Conservation (phyloP, 1,140 invertebrate species). For the Elymnias hypermnestra region DNA sequence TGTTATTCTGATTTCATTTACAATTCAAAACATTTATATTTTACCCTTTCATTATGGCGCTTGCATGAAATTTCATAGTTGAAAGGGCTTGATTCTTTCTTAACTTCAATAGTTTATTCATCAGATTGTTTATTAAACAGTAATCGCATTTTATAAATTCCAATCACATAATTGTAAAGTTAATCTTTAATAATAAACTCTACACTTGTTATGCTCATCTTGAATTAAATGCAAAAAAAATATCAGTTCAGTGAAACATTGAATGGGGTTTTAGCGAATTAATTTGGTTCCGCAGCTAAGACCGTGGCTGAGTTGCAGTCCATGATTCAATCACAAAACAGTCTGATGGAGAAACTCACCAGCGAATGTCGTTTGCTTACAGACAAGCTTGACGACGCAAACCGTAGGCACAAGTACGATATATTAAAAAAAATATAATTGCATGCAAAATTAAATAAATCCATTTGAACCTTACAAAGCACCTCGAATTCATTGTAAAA, state of each 20-base stretch:
- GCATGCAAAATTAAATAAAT: conserved; percentile 38
- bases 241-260: not conserved
- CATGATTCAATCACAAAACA: conserved; percentile 90
- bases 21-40: conserved; percentile 71
- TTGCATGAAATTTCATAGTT: conserved; percentile 57
- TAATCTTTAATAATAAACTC: too few species aligned
- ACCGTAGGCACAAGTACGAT: conserved; percentile 88
- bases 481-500: too few species aligned
- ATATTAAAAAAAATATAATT: conserved; percentile 54
- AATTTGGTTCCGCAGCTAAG: conserved; percentile 81
- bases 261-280: conserved; percentile 14
- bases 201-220: too few species aligned
- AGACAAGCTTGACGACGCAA: conserved; percentile 89
- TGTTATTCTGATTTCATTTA: conserved; percentile 13
- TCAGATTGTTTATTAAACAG: conserved; percentile 76
- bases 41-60: conserved; percentile 64
- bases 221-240: too few species aligned
- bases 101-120: conserved; percentile 80
- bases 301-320: conserved; percentile 89
- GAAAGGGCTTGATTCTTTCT: conserved; percentile 57
- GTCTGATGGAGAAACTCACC: conserved; percentile 91
- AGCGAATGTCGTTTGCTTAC: conserved; percentile 90
- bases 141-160: too few species aligned
- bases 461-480: conserved; percentile 21
- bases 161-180: too few species aligned